Evolutionary conservation across 2,113 vertebrate species (phyloP), one percentile per base, ranked within the genome.

Genomic region (Tragelaphus buxtoni): DNA sequence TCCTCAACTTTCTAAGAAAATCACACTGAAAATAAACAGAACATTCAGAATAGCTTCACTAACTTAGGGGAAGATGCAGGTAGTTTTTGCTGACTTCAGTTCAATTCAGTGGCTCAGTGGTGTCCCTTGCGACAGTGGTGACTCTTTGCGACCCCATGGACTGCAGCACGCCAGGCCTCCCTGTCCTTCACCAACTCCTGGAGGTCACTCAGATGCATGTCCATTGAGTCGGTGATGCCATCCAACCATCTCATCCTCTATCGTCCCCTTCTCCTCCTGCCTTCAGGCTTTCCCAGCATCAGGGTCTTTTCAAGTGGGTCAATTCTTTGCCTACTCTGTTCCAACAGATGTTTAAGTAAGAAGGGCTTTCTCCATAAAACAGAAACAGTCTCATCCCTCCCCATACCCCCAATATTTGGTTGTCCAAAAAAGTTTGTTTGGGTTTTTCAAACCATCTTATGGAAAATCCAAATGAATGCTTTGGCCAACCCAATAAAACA

Each of bases 31-130:
- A 77, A 53, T 55, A 60, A 82, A 8, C 30, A 65, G 5, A 94
- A 51, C 55, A 61, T 94, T 94, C 30, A 56, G n/a, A 86, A 56
- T 17, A 42, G 5, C 4, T 90, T 47, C 8, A 28, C 49, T 60
- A n/a, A 84, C 24, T 61, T 84, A 32, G 42, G 49, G 55, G 35
- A 72, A 35, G 39, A 88, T 69, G 35, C 24, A 30, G 12, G 58
- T 79, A 69, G 14, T 88, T 61, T 91, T 16, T 93, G 28, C 24
- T 93, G 7, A 90, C 60, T 90, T 95, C 60, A 61, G 60, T 61
- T 61, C 60, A 61, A 3, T 61, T 30, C 60, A 61, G 28, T 61
- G 0, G 3, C 60, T 61, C 60, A 32, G 60, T 61, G 6, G 12
- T 32, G 13, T 32, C 28, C 0, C 1, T 42, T 42, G 42, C 42